Conservation (phyloP, 2,113 vertebrate species). For the Gymnarchus niloticus region DNA sequence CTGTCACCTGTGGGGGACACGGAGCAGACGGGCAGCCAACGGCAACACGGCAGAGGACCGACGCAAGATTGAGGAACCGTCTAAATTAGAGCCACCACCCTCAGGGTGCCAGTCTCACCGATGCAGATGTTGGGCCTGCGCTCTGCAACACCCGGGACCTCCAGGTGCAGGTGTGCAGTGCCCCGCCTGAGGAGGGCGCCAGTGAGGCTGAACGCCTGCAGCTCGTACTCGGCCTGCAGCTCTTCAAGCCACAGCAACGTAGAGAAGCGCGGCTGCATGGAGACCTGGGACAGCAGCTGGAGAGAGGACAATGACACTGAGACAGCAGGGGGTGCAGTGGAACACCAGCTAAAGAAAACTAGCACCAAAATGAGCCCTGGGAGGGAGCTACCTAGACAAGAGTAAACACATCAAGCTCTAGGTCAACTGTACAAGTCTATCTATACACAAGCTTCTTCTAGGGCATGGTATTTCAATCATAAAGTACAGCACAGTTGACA, state of each 20-base stretch:
- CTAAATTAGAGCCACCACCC: not conserved
- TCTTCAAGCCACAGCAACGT: conserved; percentile 90
- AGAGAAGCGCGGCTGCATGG: conserved; percentile 72
- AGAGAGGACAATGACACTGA: not conserved
- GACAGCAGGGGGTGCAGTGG: not conserved
- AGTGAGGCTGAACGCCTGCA: conserved; percentile 70
- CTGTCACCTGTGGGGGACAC: conserved; percentile 68
- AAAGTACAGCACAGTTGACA: not conserved
- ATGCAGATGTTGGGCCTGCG: conserved; percentile 69
- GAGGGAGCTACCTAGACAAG: not conserved
- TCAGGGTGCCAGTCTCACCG: conserved; percentile 55
- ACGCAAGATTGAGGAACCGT: not conserved
- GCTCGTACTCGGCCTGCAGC: conserved; percentile 70
- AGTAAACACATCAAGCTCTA: not conserved
- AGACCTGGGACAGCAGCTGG: conserved; percentile 67
- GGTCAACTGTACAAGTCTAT: not conserved
- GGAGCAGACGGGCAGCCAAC: conserved; percentile 1
- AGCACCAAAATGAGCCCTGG: not conserved
- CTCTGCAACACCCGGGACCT: conserved; percentile 78
- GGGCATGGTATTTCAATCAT: not conserved
- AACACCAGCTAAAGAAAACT: not conserved
- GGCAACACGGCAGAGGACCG: no score
- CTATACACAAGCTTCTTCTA: not conserved
- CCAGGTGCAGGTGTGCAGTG: conserved; percentile 65
- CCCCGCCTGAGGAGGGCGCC: conserved; percentile 72